Evolutionary conservation across 2,888 invertebrate genomes (phyloP).

Genomic region (Deilephila porcellus): DNA sequence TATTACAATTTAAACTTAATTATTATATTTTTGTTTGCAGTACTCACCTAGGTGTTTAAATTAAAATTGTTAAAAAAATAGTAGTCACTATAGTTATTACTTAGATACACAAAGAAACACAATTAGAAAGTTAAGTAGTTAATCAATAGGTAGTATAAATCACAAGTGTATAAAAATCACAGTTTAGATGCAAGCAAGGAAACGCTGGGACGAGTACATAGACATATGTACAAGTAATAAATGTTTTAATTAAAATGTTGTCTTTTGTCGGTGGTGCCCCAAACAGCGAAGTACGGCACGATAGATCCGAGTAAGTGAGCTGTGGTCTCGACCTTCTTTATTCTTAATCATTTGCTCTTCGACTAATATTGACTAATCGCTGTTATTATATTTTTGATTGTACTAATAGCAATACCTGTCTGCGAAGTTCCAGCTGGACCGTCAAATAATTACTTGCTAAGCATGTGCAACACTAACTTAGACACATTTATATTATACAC

Average conservation of each 20-base stretch:
- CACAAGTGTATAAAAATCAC: constrained; percentile 36
- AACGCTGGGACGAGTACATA: constrained; percentile 48
- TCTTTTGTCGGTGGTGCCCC: constrained; percentile 85
- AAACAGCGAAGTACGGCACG: constrained; percentile 83
- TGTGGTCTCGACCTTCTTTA: constrained; percentile 83
- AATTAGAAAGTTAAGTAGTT: neutral
- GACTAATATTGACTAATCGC: constrained; percentile 80
- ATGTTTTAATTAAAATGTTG: constrained; percentile 76
- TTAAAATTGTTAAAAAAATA: neutral
- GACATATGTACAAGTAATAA: constrained; percentile 28
- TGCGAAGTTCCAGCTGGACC: constrained; percentile 69
- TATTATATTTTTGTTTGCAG: too few relatives aligned
- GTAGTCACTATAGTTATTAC: neutral
- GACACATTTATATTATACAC: constrained; percentile 41
- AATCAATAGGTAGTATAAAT: constrained; percentile 5
- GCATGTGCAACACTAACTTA: constrained; percentile 73
- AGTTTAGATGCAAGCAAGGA: constrained; percentile 43
- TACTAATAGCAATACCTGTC: constrained; percentile 70
- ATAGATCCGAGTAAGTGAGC: constrained; percentile 83
- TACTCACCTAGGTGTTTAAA: neutral
- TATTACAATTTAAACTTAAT: too few relatives aligned
- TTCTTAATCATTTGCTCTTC: constrained; percentile 76
- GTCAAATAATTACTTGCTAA: constrained; percentile 60
- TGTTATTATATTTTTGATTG: constrained; percentile 68
- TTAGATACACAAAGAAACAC: constrained; percentile 17